A percentile compares a stretch with the other conserved stretches of the same genome.
Conservation (phyloP, 2,888 invertebrate species). For the Lobophora halterata region DNA sequence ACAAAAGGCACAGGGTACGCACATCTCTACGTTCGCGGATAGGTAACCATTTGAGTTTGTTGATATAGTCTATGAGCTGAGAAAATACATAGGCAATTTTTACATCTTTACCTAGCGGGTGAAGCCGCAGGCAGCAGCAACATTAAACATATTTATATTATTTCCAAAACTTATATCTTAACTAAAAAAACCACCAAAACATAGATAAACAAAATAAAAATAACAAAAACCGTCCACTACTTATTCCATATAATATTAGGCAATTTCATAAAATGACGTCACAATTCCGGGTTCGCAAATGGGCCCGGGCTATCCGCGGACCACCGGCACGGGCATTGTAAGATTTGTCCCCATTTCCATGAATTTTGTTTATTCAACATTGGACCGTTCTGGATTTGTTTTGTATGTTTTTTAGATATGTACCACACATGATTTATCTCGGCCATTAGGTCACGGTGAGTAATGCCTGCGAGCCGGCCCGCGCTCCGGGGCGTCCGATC, state of each 20-base stretch:
- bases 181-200: too few relatives aligned
- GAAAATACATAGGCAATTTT: too few relatives aligned
- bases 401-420: conserved; percentile 64
- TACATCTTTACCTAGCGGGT: too few relatives aligned
- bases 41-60: too few relatives aligned
- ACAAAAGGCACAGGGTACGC: too few relatives aligned
- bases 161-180: too few relatives aligned
- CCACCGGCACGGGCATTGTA: conserved; percentile 66
- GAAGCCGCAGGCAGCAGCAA: too few relatives aligned
- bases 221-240: not conserved
- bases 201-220: not conserved
- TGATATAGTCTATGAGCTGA: too few relatives aligned
- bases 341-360: conserved; percentile 77
- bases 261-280: conserved; percentile 33
- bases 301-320: conserved; percentile 51
- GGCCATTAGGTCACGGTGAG: conserved; percentile 77
- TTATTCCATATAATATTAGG: conserved; percentile 8
- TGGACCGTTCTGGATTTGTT: conserved; percentile 61
- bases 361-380: conserved; percentile 77
- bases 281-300: conserved; percentile 51
- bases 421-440: conserved; percentile 71
- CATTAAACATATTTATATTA: too few relatives aligned
- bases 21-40: too few relatives aligned
- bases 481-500: conserved; percentile 74
- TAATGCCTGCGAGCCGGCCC: conserved; percentile 62